Conservation (phyloP, 2,113 vertebrate genomes). For the Lophius piscatorius region DNA sequence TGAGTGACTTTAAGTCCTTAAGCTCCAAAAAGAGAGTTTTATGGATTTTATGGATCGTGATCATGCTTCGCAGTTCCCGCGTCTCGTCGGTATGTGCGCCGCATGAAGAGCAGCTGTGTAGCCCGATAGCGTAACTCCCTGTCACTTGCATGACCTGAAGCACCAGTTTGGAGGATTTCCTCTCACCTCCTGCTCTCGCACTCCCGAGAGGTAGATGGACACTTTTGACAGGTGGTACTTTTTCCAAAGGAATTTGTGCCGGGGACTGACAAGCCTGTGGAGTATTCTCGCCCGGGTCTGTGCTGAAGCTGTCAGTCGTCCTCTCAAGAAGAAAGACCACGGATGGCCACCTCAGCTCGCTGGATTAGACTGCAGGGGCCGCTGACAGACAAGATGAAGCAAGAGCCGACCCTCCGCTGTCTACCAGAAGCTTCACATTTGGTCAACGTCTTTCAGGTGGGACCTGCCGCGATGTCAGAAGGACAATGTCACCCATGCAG, state of each 20-base stretch:
- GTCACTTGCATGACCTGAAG: constrained; percentile 45
- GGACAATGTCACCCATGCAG: constrained; percentile 49
- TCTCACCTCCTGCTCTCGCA: constrained; percentile 50
- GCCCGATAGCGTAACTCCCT: constrained; percentile 18
- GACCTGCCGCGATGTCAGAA: constrained; percentile 18
- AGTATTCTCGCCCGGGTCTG: constrained; percentile 26
- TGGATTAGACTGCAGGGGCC: constrained; percentile 5
- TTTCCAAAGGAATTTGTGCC: constrained; percentile 48
- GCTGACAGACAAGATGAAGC: constrained; percentile 25
- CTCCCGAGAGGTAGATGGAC: constrained; percentile 52
- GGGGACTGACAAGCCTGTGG: constrained; percentile 42
- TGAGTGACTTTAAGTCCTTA: no score
- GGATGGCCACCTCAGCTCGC: constrained; percentile 27
- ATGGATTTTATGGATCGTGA: no score
- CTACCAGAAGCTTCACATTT: constrained; percentile 42
- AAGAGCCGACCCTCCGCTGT: not conserved
- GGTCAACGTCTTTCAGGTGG: constrained; percentile 27
- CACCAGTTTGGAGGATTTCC: constrained; percentile 57
- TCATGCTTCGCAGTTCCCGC: constrained; percentile 7
- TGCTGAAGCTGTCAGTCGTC: constrained; percentile 43
- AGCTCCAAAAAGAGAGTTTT: no score
- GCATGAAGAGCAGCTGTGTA: constrained; percentile 15
- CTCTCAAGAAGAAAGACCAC: constrained; percentile 38
- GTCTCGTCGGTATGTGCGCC: constrained; percentile 12
- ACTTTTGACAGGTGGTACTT: constrained; percentile 57